Evolutionary conservation across 2,113 vertebrate species (phyloP).

Genomic region (Psammodynastes pulverulentus): DNA sequence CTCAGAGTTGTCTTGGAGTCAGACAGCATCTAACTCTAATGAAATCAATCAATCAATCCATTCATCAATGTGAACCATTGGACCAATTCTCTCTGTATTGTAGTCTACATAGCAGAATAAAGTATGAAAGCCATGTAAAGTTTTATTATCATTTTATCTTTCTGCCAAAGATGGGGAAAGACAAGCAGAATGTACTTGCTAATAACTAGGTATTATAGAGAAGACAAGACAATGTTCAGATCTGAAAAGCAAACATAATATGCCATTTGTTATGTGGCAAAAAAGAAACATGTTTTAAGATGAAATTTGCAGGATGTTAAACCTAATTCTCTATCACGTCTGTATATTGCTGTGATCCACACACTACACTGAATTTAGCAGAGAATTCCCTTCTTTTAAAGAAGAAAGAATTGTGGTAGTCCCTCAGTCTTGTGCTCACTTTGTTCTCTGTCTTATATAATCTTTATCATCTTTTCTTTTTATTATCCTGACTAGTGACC

Average conservation of each 20-base stretch:
- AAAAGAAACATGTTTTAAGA: neutral
- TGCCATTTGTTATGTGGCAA: neutral
- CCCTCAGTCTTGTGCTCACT: neutral
- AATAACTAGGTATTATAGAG: neutral
- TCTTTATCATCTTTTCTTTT: slow-evolving; percentile 51
- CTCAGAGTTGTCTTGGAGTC: too few relatives aligned
- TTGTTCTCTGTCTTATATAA: slow-evolving; percentile 59
- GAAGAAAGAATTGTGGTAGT: slow-evolving; percentile 1
- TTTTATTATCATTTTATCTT: neutral
- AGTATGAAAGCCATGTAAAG: neutral
- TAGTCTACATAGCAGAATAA: neutral
- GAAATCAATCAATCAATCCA: neutral
- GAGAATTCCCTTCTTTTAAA: slow-evolving; percentile 6
- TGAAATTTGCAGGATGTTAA: neutral
- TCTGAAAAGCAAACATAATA: neutral
- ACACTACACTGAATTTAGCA: neutral
- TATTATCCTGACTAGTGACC: slow-evolving; percentile 68
- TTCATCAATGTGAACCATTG: neutral
- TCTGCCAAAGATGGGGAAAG: neutral
- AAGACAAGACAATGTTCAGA: neutral
- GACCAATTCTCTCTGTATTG: neutral
- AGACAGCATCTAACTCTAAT: neutral
- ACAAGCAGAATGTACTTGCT: neutral
- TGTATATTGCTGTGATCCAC: neutral
- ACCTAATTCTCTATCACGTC: neutral